Evolutionary conservation across 2,113 vertebrate genomes (phyloP).

Genomic region (Gnathonemus echidnorhynchus): DNA sequence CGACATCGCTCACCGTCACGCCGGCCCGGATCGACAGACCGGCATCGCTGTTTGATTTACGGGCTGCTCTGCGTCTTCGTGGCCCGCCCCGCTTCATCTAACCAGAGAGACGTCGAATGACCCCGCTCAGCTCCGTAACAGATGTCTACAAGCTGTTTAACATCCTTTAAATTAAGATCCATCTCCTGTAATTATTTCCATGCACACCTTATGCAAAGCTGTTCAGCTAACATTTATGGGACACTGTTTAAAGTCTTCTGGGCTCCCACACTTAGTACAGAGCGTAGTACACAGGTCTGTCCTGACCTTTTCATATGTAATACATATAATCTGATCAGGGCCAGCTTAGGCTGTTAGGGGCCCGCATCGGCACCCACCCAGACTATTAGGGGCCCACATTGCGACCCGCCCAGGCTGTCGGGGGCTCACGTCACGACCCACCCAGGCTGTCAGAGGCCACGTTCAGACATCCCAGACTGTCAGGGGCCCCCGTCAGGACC

Average conservation of each 20-base stretch:
- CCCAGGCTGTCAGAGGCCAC: too few species aligned
- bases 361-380: background rate
- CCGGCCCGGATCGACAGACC: slow-evolving; percentile 95
- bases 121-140: slow-evolving; percentile 91
- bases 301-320: background rate
- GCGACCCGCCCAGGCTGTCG: background rate
- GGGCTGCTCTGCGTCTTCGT: slow-evolving; percentile 97
- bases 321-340: background rate
- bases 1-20: slow-evolving; percentile 95
- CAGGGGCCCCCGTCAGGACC: too few species aligned
- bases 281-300: slow-evolving; percentile 1
- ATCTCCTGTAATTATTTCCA: slow-evolving; percentile 94
- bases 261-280: slow-evolving; percentile 39
- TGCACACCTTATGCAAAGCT: slow-evolving; percentile 90
- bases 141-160: slow-evolving; percentile 99
- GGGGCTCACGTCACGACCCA: background rate
- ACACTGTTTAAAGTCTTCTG: slow-evolving; percentile 70
- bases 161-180: slow-evolving; percentile 96
- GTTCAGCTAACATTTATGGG: slow-evolving; percentile 83
- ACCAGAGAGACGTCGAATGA: slow-evolving; percentile 98
- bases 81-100: slow-evolving; percentile 72
- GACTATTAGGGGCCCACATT: too few species aligned
- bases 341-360: background rate
- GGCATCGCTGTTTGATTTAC: slow-evolving; percentile 99
- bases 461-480: too few species aligned